Evolutionary conservation across 1,140 invertebrate genomes (phyloP).

Genomic region (Plectrocnemia conspersa): DNA sequence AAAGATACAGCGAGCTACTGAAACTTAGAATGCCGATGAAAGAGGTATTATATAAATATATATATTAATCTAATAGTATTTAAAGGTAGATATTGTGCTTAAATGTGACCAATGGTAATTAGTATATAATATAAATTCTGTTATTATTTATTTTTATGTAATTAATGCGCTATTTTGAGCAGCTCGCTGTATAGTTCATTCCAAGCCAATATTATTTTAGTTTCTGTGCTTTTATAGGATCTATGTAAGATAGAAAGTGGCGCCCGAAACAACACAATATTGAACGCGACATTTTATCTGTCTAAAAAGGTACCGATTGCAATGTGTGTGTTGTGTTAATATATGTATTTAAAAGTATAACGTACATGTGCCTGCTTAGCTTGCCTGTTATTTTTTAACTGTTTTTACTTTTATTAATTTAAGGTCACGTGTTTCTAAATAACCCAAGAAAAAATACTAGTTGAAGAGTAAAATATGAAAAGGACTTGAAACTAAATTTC

Average conservation of each 20-base stretch:
- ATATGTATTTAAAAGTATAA: not conserved
- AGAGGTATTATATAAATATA: constrained; percentile 53
- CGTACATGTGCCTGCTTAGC: not conserved
- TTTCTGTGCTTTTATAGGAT: constrained; percentile 45
- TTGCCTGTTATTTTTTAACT: constrained; percentile 9
- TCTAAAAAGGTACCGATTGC: constrained; percentile 36
- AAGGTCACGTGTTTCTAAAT: constrained; percentile 5
- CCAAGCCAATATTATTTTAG: no score
- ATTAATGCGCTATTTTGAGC: not conserved
- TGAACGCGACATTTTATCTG: constrained; percentile 51
- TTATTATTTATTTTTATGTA: no score
- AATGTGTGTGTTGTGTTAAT: constrained; percentile 1
- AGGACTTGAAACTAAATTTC: no score
- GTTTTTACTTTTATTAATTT: constrained; percentile 3
- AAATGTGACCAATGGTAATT: no score
- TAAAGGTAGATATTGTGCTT: not conserved
- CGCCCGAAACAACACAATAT: constrained; percentile 46
- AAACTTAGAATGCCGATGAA: constrained; percentile 94
- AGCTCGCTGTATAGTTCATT: constrained; percentile 15
- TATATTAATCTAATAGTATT: not conserved
- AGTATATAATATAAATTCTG: no score
- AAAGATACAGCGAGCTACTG: constrained; percentile 87
- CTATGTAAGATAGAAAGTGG: constrained; percentile 51
- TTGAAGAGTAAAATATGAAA: no score
- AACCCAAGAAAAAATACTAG: no score